Conservation (phyloP, 2,113 vertebrate genomes). For the Catharus minimus region DNA sequence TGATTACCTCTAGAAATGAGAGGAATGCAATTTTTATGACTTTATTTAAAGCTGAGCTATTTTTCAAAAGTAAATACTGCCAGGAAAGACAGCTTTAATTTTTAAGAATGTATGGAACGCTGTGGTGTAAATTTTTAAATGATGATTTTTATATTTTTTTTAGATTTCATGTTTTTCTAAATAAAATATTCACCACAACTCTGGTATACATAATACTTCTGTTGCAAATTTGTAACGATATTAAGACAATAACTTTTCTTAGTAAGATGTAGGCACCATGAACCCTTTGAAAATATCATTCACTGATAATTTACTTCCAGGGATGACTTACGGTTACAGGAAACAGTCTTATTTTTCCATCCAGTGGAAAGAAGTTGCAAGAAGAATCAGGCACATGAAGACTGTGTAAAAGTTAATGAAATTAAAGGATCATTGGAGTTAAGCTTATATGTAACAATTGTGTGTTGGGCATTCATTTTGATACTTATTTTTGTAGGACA, state of each 20-base stretch:
- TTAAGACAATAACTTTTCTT: slow-evolving; percentile 34
- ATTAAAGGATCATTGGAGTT: background rate
- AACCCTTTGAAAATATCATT: slow-evolving; percentile 4
- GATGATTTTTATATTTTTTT: slow-evolving; percentile 26
- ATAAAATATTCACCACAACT: slow-evolving; percentile 29
- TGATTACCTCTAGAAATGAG: slow-evolving; percentile 75
- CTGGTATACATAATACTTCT: slow-evolving; percentile 24
- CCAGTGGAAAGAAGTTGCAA: background rate
- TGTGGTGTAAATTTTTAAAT: slow-evolving; percentile 56
- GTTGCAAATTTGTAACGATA: slow-evolving; percentile 31
- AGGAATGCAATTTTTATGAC: slow-evolving; percentile 75
- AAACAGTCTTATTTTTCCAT: background rate
- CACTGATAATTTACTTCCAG: slow-evolving; percentile 5
- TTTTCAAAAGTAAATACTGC: slow-evolving; percentile 68
- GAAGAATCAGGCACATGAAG: background rate
- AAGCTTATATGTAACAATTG: background rate
- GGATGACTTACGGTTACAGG: background rate
- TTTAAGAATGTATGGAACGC: slow-evolving; percentile 59
- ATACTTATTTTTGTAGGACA: background rate
- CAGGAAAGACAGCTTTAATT: slow-evolving; percentile 66
- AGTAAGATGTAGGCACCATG: background rate
- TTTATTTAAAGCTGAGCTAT: slow-evolving; percentile 72
- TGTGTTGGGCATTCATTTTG: background rate
- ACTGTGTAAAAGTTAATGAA: background rate
- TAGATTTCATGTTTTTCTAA: slow-evolving; percentile 58